phyloP scores from a whole-genome alignment of 2,797 vertebrate species.

The Silurus lanzhouensis region DNA sequence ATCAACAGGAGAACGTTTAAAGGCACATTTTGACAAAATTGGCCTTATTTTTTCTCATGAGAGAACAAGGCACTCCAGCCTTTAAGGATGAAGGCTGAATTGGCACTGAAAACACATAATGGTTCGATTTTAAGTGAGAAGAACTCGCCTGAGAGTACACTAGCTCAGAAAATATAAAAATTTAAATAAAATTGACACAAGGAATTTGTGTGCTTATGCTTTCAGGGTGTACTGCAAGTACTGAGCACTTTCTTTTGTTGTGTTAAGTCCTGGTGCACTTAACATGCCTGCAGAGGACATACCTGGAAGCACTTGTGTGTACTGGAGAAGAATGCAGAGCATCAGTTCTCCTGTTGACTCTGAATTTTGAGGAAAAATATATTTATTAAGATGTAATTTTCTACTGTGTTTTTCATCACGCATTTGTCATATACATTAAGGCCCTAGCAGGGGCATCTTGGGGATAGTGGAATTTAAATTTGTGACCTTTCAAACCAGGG shows the following conservation, averaged over 20 bases:
- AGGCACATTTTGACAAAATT: constrained; percentile 24
- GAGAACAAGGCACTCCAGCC: constrained; percentile 2
- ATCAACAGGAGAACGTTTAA: constrained; percentile 15
- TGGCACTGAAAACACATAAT: constrained; percentile 28
- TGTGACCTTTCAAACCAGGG: no score
- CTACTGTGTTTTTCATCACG: no score
- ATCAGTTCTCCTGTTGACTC: not conserved
- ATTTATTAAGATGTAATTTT: no score
- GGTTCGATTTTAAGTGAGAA: constrained; percentile 29
- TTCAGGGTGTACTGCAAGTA: not conserved
- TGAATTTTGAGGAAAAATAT: not conserved
- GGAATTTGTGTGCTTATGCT: constrained; percentile 3
- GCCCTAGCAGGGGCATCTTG: no score
- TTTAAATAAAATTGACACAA: not conserved
- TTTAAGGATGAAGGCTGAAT: constrained; percentile 11
- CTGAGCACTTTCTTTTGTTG: constrained; percentile 5
- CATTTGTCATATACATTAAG: no score
- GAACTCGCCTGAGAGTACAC: constrained; percentile 5
- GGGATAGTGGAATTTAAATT: no score
- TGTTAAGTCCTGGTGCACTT: not conserved
- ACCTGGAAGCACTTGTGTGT: constrained; percentile 36
- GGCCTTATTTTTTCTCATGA: constrained; percentile 34
- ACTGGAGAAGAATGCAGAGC: constrained; percentile 21
- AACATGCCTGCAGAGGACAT: constrained; percentile 35
- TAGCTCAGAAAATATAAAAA: not conserved